Evolutionary conservation across 2,888 invertebrate genomes (phyloP).

Genomic region (Nephrotoma appendiculata): DNA sequence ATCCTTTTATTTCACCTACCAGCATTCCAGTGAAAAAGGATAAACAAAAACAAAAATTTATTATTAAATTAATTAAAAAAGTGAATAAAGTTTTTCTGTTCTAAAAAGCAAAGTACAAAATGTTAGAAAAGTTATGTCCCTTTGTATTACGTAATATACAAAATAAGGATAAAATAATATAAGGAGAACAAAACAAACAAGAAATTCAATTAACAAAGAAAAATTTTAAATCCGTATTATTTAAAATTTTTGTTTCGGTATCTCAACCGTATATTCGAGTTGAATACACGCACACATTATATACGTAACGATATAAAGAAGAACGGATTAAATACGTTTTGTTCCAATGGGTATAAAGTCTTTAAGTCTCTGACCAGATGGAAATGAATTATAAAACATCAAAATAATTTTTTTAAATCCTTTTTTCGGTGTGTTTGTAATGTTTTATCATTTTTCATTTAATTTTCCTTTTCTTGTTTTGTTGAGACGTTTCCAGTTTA

Average conservation of each 20-base stretch:
- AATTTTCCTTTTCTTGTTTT: not conserved
- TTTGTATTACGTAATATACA: not conserved
- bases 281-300: not conserved
- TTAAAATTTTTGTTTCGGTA: not conserved
- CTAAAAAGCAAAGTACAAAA: not conserved
- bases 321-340: not conserved
- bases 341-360: not conserved
- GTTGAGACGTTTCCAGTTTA: not conserved
- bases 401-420: not conserved
- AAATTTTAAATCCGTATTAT: not conserved
- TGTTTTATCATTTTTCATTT: not conserved
- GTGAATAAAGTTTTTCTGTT: not conserved
- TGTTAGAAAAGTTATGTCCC: not conserved
- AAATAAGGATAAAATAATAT: not conserved
- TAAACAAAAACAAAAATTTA: not conserved
- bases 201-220: not conserved
- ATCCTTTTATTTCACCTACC: not conserved
- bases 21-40: not conserved
- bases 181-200: not conserved
- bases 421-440: not conserved
- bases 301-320: not conserved
- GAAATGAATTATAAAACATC: not conserved
- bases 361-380: not conserved
- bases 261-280: not conserved
- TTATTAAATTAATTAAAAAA: not conserved